Conservation (phyloP, 2,888 invertebrate genomes). For the Cordilura impudica region DNA sequence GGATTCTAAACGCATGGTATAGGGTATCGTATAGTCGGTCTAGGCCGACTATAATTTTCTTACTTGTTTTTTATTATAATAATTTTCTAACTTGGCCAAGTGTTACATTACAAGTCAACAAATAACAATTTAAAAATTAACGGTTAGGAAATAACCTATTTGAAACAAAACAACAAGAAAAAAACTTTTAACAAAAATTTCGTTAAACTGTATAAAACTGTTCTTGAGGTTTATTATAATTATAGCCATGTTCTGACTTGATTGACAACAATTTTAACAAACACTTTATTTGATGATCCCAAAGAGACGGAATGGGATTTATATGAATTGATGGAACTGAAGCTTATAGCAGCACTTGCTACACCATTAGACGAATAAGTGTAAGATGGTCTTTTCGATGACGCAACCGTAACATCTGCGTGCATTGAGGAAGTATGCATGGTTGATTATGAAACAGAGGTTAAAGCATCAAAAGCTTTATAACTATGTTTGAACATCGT, state of each 20-base stretch:
- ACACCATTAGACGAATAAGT: background rate
- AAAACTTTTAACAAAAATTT: background rate
- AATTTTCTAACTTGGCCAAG: background rate
- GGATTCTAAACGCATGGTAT: too few relatives aligned
- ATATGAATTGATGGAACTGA: background rate
- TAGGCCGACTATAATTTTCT: too few relatives aligned
- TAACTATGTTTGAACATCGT: constrained; percentile 63
- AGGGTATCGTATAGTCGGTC: too few relatives aligned
- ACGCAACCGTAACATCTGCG: background rate
- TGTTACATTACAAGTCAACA: background rate
- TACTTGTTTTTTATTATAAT: too few relatives aligned
- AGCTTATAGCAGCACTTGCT: background rate
- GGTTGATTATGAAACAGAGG: too few relatives aligned
- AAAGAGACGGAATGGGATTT: background rate
- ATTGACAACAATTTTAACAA: background rate
- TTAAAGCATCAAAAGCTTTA: constrained; percentile 23
- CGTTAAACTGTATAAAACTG: constrained; percentile 14
- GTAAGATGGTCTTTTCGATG: background rate
- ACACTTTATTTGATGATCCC: background rate
- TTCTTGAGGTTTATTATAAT: constrained; percentile 11
- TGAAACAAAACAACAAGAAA: background rate
- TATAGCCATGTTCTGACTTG: background rate
- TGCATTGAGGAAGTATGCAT: background rate
- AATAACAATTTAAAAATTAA: background rate
- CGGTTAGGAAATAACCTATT: background rate